Evolutionary conservation across 2,113 vertebrate genomes (phyloP).

Genomic region (Tiliqua scincoides): DNA sequence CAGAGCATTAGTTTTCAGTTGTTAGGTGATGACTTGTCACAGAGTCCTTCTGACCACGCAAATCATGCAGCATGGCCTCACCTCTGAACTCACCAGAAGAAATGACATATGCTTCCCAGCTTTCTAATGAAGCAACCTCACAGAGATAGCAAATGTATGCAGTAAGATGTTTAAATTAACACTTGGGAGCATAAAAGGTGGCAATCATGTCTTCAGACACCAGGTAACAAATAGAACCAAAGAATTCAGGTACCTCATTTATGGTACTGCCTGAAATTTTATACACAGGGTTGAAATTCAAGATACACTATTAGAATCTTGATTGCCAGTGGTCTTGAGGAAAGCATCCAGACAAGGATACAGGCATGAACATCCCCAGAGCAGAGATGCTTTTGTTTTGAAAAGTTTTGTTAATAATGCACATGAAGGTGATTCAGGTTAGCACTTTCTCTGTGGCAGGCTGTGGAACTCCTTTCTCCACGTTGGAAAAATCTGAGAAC

Average conservation of each 20-base stretch:
- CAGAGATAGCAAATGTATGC: accelerated
- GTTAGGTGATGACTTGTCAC: conserved; percentile 11
- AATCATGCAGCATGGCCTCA: not conserved
- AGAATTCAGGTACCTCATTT: not conserved
- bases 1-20: not conserved
- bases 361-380: not conserved
- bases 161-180: conserved; percentile 41
- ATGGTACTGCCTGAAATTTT: conserved; percentile 55
- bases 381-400: not conserved
- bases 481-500: too few relatives aligned
- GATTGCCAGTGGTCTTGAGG: not conserved
- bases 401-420: conserved; percentile 17
- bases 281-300: conserved; percentile 5
- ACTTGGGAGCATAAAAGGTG: not conserved
- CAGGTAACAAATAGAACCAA: conserved; percentile 16
- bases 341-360: conserved; percentile 25
- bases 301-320: conserved; percentile 6
- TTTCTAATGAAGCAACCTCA: conserved; percentile 9
- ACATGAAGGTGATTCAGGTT: not conserved
- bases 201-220: not conserved
- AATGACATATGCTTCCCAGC: not conserved
- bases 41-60: not conserved
- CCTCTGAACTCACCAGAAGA: not conserved
- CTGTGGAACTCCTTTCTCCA: too few relatives aligned
- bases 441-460: too few relatives aligned